A percentile compares a stretch with the other conserved stretches of the same genome.
Evolutionary conservation across 2,113 vertebrate genomes (phyloP).

Genomic region (Mirounga angustirostris): DNA sequence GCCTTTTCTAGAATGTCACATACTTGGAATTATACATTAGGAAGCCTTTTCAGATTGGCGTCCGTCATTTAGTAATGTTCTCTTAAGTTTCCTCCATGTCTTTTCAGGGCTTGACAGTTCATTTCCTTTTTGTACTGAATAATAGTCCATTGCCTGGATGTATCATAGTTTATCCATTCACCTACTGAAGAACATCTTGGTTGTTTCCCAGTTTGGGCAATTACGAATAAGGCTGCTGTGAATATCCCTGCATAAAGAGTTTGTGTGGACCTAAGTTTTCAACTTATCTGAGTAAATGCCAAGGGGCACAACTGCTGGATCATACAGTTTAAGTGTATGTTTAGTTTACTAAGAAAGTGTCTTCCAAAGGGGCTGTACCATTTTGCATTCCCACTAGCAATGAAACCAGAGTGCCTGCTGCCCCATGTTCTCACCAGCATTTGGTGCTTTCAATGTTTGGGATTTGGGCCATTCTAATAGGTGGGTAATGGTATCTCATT

Average conservation of each 20-base stretch:
- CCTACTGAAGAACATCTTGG: neutral
- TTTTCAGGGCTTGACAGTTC: neutral
- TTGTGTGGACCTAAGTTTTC: neutral
- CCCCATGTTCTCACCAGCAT: neutral
- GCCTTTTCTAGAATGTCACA: neutral
- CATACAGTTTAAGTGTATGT: neutral
- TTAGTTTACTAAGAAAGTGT: neutral
- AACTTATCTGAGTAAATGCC: neutral
- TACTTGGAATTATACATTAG: neutral
- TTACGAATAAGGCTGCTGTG: neutral
- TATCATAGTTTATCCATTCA: neutral
- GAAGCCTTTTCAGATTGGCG: neutral
- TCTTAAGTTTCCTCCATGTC: neutral
- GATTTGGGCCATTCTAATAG: neutral
- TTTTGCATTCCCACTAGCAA: neutral
- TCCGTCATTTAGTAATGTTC: neutral
- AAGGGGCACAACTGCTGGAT: neutral
- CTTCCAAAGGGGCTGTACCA: neutral
- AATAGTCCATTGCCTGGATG: neutral
- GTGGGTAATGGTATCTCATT: neutral
- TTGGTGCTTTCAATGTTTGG: neutral
- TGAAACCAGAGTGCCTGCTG: neutral
- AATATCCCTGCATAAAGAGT: neutral
- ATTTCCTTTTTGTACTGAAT: neutral
- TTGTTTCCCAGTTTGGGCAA: neutral